Evolutionary conservation across 1,140 invertebrate species (phyloP).

Genomic region (Teleogryllus occipitalis): DNA sequence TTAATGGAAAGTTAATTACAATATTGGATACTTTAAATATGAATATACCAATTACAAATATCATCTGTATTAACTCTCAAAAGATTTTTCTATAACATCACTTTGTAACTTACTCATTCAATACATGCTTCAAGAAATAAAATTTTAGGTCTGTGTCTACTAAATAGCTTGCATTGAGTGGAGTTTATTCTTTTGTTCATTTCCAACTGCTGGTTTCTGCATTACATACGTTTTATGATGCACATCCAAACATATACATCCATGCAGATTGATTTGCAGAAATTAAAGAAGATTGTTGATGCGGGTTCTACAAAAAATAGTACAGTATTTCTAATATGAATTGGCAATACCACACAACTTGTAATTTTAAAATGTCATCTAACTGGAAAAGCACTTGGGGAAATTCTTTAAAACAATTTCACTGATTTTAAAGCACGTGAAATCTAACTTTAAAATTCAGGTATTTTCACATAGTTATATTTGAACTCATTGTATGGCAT

Average conservation of each 20-base stretch:
- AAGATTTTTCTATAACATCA: background rate
- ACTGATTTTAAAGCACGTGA: background rate
- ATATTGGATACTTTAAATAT: background rate
- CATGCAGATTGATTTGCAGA: background rate
- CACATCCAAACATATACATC: background rate
- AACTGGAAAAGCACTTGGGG: background rate
- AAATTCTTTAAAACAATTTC: background rate
- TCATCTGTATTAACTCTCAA: background rate
- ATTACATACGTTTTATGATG: background rate
- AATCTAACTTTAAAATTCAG: background rate
- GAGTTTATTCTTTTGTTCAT: background rate
- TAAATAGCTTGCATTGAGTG: background rate
- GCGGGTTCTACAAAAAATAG: background rate
- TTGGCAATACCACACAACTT: background rate
- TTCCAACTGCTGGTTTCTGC: background rate
- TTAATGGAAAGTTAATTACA: background rate
- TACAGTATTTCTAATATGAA: background rate
- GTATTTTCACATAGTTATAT: background rate
- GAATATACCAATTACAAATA: background rate
- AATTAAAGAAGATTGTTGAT: background rate
- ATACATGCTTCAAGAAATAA: background rate
- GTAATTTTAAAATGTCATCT: background rate
- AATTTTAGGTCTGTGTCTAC: background rate
- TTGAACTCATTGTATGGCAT: conserved; percentile 1
- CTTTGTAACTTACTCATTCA: background rate